Base-by-base conservation (phyloP, 2,113 vertebrate species). In the Jacana jacana region DNA sequence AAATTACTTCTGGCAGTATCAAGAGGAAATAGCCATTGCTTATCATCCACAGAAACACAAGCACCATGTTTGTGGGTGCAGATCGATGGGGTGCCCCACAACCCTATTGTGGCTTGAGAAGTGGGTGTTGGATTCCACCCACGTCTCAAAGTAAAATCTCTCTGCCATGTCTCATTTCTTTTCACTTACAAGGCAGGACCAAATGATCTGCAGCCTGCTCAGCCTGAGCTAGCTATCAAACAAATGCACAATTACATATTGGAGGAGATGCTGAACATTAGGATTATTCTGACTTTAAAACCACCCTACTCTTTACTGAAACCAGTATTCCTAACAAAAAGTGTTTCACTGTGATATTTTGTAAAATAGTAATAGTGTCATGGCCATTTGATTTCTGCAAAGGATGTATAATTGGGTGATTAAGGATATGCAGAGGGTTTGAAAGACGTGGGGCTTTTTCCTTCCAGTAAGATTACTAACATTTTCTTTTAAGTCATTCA, bases 221-320 rank as follows among this genome's bases (percentile, higher is more conserved):
- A 35, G 10, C 12, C 20, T 31, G 20, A 80, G 49, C 27, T 65
- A 60, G 14, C 20, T 87, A 70, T 49, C 65, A 63, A 75, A 87
- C 30, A 75, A 81, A 63, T 30, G 46, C 48, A 87, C 49, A 37
- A 17, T 72, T 57, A n/a, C 17, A 9, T 57, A 31, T 69, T 57
- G 80, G 48, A 39, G 58, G 37, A 84, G 7, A 52, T 73, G 24
- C 9, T 49, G 63, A 95, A 40, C 46, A 11, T 64, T 31, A 76
- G 70, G 22, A 35, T n/a, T 71, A 79, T 75, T 86, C n/a, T 57
- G 81, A 77, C 61, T 80, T 31, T 35, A 65, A 87, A 94, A n/a
- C 8, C 48, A 82, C 40, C 11, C 13, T 76, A 28, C 33, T 85
- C 49, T 68, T 91, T 52, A 69, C 24, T 76, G 70, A 78, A 92